Conservation (phyloP, 2,797 vertebrate species). For the Percopsis omiscomaycus region DNA sequence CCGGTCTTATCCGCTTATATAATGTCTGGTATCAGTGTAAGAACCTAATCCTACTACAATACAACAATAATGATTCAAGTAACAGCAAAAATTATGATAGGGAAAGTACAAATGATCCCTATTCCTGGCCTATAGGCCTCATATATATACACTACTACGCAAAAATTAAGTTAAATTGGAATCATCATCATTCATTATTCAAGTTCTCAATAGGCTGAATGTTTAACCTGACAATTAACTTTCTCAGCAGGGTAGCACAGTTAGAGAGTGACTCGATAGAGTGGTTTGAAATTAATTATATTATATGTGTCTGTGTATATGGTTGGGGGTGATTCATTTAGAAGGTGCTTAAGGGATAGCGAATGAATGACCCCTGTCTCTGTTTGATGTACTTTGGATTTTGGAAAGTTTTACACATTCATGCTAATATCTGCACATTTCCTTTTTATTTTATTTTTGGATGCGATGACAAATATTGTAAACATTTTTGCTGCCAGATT, state of each 20-base stretch:
- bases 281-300: constrained; percentile 67
- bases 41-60: neutral
- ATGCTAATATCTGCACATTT: no score
- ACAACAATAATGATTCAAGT: neutral
- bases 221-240: constrained; percentile 74
- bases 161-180: constrained; percentile 25
- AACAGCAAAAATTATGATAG: no score
- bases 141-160: no score
- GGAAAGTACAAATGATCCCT: no score
- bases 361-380: constrained; percentile 24
- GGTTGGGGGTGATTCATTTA: constrained; percentile 66
- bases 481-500: constrained; percentile 57
- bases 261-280: constrained; percentile 30
- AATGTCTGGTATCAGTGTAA: neutral
- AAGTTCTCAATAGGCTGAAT: constrained; percentile 54
- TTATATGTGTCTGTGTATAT: constrained; percentile 52
- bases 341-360: constrained; percentile 48
- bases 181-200: constrained; percentile 66
- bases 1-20: constrained; percentile 25
- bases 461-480: constrained; percentile 52
- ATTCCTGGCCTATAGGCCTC: neutral
- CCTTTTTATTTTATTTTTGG: constrained; percentile 32
- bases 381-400: constrained; percentile 21
- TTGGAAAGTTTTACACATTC: no score
- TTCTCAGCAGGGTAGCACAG: constrained; percentile 59